Conservation (phyloP, 1,140 invertebrate genomes). For the Drosophila trapezifrons region DNA sequence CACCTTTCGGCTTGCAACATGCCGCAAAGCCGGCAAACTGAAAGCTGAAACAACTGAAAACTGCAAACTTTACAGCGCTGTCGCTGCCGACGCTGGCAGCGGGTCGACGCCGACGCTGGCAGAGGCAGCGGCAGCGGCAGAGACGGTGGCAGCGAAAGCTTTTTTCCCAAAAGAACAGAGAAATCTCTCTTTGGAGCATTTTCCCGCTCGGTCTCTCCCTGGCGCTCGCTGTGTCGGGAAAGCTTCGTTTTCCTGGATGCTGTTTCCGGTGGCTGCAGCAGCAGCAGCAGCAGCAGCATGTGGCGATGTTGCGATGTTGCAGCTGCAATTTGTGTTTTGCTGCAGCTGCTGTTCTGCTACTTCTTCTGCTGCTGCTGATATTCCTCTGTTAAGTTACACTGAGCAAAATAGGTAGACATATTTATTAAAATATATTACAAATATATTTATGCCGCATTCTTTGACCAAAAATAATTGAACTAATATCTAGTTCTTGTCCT, state of each 20-base stretch:
- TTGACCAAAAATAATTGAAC: too few species aligned
- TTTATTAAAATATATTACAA: too few species aligned
- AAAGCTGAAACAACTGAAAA: constrained; percentile 55
- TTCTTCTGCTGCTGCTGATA: constrained; percentile 6
- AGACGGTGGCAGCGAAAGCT: constrained; percentile 4
- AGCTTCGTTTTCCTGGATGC: constrained; percentile 42
- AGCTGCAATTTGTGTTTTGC: constrained; percentile 15
- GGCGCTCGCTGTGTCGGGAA: constrained; percentile 7
- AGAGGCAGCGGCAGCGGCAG: constrained; percentile 5
- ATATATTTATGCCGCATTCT: too few species aligned
- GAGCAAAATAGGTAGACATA: background rate
- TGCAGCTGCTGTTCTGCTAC: constrained; percentile 6
- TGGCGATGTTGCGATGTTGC: constrained; percentile 37
- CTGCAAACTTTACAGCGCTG: constrained; percentile 43
- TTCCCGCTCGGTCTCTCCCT: constrained; percentile 7
- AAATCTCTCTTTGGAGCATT: constrained; percentile 1
- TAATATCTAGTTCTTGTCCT: too few species aligned
- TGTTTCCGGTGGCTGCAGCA: constrained; percentile 64
- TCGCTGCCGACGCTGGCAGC: constrained; percentile 10
- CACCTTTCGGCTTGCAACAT: constrained; percentile 40
- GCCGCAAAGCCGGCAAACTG: constrained; percentile 45
- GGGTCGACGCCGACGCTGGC: background rate
- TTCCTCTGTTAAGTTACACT: background rate
- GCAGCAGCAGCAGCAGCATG: constrained; percentile 18
- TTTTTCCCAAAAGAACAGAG: constrained; percentile 10